Evolutionary conservation across 2,888 invertebrate species (phyloP), one percentile per base, ranked within the genome.

Genomic region (Scaptomyza reducta): DNA sequence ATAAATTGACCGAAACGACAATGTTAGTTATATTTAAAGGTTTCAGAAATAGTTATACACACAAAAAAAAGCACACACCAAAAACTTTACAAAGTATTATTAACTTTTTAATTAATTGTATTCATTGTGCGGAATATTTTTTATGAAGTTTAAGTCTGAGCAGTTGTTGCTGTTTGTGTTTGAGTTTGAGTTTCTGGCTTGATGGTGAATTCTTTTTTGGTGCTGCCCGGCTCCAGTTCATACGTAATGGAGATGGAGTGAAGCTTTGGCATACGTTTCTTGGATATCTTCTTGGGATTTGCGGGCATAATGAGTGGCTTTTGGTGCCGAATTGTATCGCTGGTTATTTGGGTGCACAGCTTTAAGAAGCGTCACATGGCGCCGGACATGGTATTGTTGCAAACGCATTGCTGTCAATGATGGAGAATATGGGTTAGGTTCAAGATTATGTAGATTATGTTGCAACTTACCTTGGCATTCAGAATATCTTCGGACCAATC

Each of bases 401-500:
- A 85, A 22, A 90, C 90, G 47, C 89, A 90, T 88, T 90, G 72
- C 90, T 90, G 18, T 13, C 44, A 72, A 33, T 74, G 27, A 10
- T 46, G n/a, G 71, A 11, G 6, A 14, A n/a, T 11, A 40, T 11
- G 33, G 1, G 6, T n/a, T n/a, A 33, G 2, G 7, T 9, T 13
- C 11, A 13, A 35, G 2, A 16, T 3, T 40, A 3, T 31, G 9
- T 22, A 22, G 22, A 22, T 10, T 6, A 9, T 9, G 1, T 6
- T 38, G 0, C 0, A 1, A 35, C 49, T 25, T 92, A 96, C 96
- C 93, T 94, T 93, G 70, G 96, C 93, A 38, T 93, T 93, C 4
- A 93, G 91, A 44, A 96, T 93, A 38, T 93, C 93, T 16, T 94
- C 91, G 25, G 93, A 93, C 97, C 97, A 97, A 86, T 96, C 93